Percentiles rank a stretch among this genome's conserved stretches.
Conservation (phyloP, 2,113 vertebrate genomes). For the Phylloscopus trochilus region DNA sequence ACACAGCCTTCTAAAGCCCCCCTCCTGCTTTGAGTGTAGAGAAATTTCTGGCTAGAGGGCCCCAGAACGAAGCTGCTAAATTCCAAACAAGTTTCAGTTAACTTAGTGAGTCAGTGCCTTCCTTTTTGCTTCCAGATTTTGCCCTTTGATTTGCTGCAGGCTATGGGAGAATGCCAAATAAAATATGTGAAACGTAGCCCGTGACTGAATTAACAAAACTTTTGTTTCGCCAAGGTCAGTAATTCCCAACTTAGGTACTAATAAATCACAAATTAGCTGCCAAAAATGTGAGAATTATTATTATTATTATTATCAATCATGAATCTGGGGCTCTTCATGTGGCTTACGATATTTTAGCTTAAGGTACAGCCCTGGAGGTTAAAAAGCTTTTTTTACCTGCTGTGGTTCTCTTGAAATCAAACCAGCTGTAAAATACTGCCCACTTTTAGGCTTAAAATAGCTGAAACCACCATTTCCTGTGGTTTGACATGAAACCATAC, state of each 20-base stretch:
- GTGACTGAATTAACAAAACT: not conserved
- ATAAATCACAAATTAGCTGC: not conserved
- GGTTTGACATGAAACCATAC: not conserved
- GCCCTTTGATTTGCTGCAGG: not conserved
- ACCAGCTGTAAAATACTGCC: not conserved
- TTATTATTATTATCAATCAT: not conserved
- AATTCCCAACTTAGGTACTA: not conserved
- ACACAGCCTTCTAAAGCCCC: not conserved
- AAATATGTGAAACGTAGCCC: not conserved
- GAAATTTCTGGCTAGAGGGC: not conserved
- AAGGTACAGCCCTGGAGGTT: not conserved
- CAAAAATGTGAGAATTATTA: not conserved
- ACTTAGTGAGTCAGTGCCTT: not conserved
- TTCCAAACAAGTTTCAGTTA: not conserved
- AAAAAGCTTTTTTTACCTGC: not conserved
- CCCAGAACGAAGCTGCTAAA: not conserved
- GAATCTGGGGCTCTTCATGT: not conserved
- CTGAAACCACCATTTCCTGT: slow-evolving; percentile 6
- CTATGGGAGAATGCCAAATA: not conserved
- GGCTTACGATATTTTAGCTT: not conserved
- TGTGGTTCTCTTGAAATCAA: not conserved
- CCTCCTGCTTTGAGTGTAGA: not conserved
- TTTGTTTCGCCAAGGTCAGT: not conserved
- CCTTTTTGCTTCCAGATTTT: not conserved
- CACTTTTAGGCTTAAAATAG: slow-evolving; percentile 8